Conservation (phyloP, 2,888 invertebrate species). For the Cantharis rufa region DNA sequence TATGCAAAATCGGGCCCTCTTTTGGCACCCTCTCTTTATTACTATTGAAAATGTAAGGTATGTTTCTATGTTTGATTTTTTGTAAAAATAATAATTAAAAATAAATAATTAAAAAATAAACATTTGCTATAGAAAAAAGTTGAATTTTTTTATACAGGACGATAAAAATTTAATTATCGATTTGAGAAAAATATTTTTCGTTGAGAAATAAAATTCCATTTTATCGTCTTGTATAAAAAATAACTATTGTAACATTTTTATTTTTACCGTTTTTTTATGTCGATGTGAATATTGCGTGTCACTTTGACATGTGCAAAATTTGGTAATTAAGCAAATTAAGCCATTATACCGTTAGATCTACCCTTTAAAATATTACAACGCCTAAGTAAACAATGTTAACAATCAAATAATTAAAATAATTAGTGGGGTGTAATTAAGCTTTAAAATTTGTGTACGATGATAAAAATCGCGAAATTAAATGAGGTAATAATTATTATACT, state of each 20-base stretch:
- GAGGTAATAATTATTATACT: neutral
- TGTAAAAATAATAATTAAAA: too few relatives aligned
- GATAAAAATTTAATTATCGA: too few relatives aligned
- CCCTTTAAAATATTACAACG: neutral
- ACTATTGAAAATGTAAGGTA: too few relatives aligned
- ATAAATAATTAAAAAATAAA: too few relatives aligned
- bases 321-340: neutral
- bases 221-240: too few relatives aligned
- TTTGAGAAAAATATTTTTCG: too few relatives aligned
- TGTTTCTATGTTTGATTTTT: too few relatives aligned
- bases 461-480: neutral
- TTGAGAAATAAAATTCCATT: too few relatives aligned
- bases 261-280: neutral
- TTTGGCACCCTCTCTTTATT: too few relatives aligned
- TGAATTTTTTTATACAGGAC: too few relatives aligned
- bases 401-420: neutral
- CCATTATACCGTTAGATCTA: neutral
- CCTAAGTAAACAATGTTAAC: neutral
- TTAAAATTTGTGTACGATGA: neutral
- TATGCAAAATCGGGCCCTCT: too few relatives aligned
- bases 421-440: neutral
- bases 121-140: too few relatives aligned
- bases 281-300: neutral
- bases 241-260: neutral
- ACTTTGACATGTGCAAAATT: neutral